These are phyloP conservation scores for Takifugu flavidus DNA, from an alignment of 2,113 vertebrate genomes.

Conservation along the genomic window DNA sequence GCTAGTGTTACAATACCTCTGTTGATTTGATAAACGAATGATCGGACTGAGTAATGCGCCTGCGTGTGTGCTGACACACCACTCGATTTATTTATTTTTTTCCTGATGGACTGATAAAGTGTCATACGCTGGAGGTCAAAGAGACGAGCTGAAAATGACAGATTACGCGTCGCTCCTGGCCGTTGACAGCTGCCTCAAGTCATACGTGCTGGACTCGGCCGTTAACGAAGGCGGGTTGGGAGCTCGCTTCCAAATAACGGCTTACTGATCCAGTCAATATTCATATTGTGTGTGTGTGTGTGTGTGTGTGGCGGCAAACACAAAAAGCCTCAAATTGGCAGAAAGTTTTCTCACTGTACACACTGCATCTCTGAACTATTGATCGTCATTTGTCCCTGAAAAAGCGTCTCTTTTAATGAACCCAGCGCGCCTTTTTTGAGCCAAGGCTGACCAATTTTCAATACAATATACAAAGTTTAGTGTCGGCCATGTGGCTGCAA, in stretches of 20 bases:
- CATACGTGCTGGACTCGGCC: constrained; percentile 23
- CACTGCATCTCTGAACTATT: constrained; percentile 34
- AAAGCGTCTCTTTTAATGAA: constrained; percentile 60
- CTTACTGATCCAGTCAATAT: constrained; percentile 7
- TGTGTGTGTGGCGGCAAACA: constrained; percentile 10
- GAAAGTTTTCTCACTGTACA: constrained; percentile 31
- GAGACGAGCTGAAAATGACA: constrained; percentile 41
- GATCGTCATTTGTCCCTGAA: constrained; percentile 55
- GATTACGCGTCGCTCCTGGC: constrained; percentile 25
- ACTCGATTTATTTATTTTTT: constrained; percentile 23
- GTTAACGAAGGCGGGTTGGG: constrained; percentile 9
- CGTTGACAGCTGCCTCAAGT: constrained; percentile 10
- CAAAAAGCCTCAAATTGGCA: constrained; percentile 13
- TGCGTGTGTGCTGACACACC: constrained; percentile 26
- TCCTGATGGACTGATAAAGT: constrained; percentile 19
- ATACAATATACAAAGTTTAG: constrained; percentile 69
- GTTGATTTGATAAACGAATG: constrained; percentile 6
- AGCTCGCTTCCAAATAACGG: constrained; percentile 20
- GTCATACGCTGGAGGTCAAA: constrained; percentile 48
- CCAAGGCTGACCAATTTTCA: constrained; percentile 34
- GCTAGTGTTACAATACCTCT: background rate
- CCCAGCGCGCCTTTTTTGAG: constrained; percentile 53
- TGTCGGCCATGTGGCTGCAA: constrained; percentile 62
- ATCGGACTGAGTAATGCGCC: constrained; percentile 41
- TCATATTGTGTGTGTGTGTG: constrained; percentile 19